Conservation (phyloP, 2,113 vertebrate genomes). For the Cercopithecus mona region DNA sequence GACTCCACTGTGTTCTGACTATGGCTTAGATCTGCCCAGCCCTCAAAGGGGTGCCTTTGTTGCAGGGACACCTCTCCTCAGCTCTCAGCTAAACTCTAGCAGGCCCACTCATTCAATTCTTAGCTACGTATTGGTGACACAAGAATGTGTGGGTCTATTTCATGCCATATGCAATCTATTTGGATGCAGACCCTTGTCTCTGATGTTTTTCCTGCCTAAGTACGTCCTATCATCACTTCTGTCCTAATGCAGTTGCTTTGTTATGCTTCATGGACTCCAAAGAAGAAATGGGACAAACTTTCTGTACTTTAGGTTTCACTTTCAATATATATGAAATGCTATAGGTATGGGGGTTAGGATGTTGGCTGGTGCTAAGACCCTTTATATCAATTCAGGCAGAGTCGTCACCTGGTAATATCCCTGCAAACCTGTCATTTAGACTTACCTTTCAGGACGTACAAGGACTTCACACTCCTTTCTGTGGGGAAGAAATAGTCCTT, state of each 20-base stretch:
- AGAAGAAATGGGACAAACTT: not conserved
- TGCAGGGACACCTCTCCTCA: not conserved
- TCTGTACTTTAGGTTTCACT: not conserved
- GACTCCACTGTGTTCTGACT: not conserved
- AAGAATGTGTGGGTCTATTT: not conserved
- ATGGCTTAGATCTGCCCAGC: not conserved
- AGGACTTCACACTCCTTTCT: not conserved
- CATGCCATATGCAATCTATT: not conserved
- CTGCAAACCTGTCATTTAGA: not conserved
- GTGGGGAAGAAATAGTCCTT: not conserved
- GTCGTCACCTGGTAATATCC: not conserved
- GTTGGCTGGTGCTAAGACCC: not conserved
- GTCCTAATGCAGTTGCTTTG: not conserved
- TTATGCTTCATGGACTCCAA: not conserved
- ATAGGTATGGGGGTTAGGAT: accelerated
- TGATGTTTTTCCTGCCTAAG: not conserved
- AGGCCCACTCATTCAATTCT: not conserved
- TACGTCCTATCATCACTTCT: not conserved
- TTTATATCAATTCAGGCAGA: not conserved
- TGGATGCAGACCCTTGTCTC: not conserved
- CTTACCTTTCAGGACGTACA: not conserved
- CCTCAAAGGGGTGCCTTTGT: no score
- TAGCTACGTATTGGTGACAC: not conserved
- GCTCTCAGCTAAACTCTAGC: not conserved
- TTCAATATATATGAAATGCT: not conserved